Conservation (phyloP, 2,888 invertebrate genomes). For the Meganola albula region DNA sequence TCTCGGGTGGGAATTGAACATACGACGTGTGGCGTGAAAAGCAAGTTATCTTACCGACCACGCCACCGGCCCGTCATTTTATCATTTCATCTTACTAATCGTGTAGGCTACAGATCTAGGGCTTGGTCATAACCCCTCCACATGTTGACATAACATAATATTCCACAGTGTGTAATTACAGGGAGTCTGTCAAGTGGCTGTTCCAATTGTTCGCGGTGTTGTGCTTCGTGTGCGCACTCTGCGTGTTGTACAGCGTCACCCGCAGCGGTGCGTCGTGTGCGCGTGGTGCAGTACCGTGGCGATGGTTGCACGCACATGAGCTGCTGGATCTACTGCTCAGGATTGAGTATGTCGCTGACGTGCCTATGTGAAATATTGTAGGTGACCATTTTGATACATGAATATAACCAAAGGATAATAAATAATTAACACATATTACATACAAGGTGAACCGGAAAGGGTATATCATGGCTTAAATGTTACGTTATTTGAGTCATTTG, state of each 20-base stretch:
- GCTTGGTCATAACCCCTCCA: too few species aligned
- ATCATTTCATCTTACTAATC: too few species aligned
- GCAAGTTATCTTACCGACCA: too few species aligned
- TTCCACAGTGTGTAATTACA: conserved; percentile 54
- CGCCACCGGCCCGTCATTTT: too few species aligned
- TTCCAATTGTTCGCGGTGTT: conserved; percentile 64
- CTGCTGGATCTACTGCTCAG: conserved; percentile 56
- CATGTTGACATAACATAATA: too few species aligned
- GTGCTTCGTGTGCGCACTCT: conserved; percentile 56
- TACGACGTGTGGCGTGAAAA: too few species aligned
- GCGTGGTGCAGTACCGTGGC: conserved; percentile 47
- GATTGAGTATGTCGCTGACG: conserved; percentile 64
- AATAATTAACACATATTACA: not conserved
- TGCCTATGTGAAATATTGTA: conserved; percentile 51
- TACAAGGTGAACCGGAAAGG: too few species aligned
- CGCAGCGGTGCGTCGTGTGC: conserved; percentile 22
- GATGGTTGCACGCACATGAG: conserved; percentile 59
- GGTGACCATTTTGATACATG: not conserved
- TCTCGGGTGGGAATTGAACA: too few species aligned
- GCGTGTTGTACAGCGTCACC: conserved; percentile 45
- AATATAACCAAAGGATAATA: not conserved
- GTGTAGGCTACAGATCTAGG: too few species aligned
- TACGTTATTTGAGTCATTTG: too few species aligned
- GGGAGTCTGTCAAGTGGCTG: conserved; percentile 59
- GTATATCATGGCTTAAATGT: too few species aligned